phyloP scores from a whole-genome alignment of 1,140 invertebrate genomes.

The Archivesica marissinica region DNA sequence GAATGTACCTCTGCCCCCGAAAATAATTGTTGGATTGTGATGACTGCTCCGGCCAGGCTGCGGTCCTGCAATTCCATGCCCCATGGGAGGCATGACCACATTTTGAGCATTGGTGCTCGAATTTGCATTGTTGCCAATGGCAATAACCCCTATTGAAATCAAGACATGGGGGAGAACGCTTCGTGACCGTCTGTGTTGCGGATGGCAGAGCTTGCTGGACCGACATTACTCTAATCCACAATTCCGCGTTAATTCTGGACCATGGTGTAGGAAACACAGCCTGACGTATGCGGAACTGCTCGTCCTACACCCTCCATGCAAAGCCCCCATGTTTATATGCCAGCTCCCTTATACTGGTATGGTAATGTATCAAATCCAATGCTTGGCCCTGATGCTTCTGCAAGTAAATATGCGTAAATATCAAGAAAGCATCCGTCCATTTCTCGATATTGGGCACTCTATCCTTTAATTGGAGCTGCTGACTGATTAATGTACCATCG shows the following conservation, averaged over 20 bases:
- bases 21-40: no score
- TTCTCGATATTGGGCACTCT: not conserved
- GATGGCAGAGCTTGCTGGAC: not conserved
- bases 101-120: not conserved
- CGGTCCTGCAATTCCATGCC: not conserved
- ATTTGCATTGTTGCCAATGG: not conserved
- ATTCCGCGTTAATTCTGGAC: not conserved
- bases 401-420: not conserved
- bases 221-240: not conserved
- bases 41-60: not conserved
- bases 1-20: not conserved
- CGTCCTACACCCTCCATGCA: not conserved
- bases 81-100: not conserved
- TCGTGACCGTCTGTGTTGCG: not conserved
- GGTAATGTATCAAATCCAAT: not conserved
- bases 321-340: not conserved
- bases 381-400: not conserved
- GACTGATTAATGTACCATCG: not conserved
- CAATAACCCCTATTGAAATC: not conserved
- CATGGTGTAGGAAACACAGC: not conserved
- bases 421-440: constrained; percentile 1
- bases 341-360: not conserved
- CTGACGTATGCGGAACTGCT: not conserved
- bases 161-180: not conserved
- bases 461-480: not conserved